Evolutionary conservation across 2,888 invertebrate species (phyloP), one percentile per base, ranked within the genome.

Genomic region (Anticlea derivata): DNA sequence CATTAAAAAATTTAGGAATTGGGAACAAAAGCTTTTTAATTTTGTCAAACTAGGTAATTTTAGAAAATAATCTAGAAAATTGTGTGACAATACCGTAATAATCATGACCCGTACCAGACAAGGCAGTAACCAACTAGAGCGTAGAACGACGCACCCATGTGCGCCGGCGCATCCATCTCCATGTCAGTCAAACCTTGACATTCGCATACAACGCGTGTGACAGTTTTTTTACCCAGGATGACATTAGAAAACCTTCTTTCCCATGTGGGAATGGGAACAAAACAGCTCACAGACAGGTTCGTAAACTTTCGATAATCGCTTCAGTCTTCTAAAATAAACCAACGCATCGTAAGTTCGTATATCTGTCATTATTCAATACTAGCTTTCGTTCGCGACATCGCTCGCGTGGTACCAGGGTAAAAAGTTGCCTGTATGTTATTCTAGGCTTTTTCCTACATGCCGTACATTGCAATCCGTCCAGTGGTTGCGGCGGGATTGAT

Each of bases 221-320:
- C 55, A 60, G 53, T 45, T 46, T 35, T 46, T 35, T 55, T 65
- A 63, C 44, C 54, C 58, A 66, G 50, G 53, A 86, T 84, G 83
- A 80, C 85, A 58, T 63, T 86, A 56, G 85, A 82, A 66, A 78
- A 79, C 58, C 57, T 85, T 52, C 66, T 85, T 48, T 77, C 85
- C 53, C 81, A 83, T 69, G 76, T 84, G 69, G 86, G 83, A 62
- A 66, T 79, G 39, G 82, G 80, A 49, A 65, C 80, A 23, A 86
- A 86, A 51, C 83, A 81, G 27, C 61, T 83, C 2, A 67, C 73
- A 37, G 86, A 89, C 64, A 85, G 89, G 89, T 89, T 54, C 73
- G 70, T 61, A 33, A 37, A 50, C 13, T 34, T 30, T 41, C 13
- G 2, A 24, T 37, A 13, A 27, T 17, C 8, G 5, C 5, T 27